A percentile compares a stretch with the other conserved stretches of the same genome.
These are phyloP conservation scores for Bombus sylvicola DNA, from an alignment of 1,140 invertebrate species.

Conservation along the genomic window DNA sequence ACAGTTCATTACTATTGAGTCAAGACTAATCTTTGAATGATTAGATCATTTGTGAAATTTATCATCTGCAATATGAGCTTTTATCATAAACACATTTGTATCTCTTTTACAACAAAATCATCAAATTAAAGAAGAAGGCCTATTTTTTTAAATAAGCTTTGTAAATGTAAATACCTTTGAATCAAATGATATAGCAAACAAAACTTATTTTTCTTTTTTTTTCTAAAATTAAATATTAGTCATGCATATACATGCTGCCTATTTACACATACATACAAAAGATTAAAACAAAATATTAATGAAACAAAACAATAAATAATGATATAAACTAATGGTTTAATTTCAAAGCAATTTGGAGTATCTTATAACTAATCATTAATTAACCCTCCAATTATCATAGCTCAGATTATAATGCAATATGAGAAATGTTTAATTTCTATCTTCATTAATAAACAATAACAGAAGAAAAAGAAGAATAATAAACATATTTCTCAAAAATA, in stretches of 20 bases:
- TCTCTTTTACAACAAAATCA: slow-evolving; percentile 10
- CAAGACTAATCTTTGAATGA: neutral
- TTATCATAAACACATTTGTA: slow-evolving; percentile 53
- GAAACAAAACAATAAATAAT: neutral
- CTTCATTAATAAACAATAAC: no score
- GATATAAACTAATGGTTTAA: neutral
- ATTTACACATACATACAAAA: neutral
- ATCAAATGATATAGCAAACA: neutral
- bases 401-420: neutral
- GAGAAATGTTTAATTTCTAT: neutral
- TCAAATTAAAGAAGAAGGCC: neutral
- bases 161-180: neutral
- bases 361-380: neutral
- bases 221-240: neutral
- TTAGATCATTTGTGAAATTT: slow-evolving; percentile 2
- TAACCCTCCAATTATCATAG: neutral
- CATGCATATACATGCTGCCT: neutral
- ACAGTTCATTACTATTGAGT: neutral
- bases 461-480: neutral
- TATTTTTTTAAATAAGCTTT: neutral
- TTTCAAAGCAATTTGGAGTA: neutral
- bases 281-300: neutral
- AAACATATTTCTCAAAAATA: neutral
- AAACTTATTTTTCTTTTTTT: neutral
- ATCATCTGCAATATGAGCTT: neutral